phyloP scores from a whole-genome alignment of 2,113 vertebrate species.

The Tringa solitaria region DNA sequence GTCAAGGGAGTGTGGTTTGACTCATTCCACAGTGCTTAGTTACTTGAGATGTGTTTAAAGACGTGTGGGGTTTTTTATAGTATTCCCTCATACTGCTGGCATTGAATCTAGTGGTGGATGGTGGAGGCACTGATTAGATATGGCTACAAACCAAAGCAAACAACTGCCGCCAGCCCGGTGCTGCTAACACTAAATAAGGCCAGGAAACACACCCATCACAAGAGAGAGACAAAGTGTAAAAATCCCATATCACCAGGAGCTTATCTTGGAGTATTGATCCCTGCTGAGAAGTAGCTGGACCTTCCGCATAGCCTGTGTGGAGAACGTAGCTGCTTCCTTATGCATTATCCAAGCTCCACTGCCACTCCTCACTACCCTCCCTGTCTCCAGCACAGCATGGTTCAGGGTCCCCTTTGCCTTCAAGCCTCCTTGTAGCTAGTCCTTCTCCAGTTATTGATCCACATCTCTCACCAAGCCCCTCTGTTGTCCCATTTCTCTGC shows the following conservation, averaged over 20 bases:
- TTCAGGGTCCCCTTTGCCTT: not conserved
- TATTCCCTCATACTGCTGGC: not conserved
- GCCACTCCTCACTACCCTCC: not conserved
- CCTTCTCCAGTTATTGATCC: not conserved
- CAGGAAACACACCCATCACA: not conserved
- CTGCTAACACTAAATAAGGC: not conserved
- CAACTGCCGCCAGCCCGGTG: not conserved
- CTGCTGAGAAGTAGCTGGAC: not conserved
- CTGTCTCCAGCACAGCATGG: not conserved
- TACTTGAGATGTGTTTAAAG: not conserved
- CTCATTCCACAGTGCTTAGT: not conserved
- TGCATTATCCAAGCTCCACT: not conserved
- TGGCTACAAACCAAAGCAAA: not conserved
- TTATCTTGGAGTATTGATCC: not conserved
- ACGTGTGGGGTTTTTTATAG: not conserved
- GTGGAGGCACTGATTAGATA: not conserved
- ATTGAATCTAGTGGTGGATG: not conserved
- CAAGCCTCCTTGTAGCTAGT: not conserved
- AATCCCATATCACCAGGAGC: not conserved
- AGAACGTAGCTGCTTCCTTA: not conserved
- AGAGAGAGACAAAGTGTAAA: not conserved
- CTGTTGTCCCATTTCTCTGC: not conserved
- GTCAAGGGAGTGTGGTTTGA: not conserved
- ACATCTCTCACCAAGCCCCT: not conserved
- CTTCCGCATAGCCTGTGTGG: not conserved